Conservation (phyloP, 2,888 invertebrate species). For the Drosophila mettleri region DNA sequence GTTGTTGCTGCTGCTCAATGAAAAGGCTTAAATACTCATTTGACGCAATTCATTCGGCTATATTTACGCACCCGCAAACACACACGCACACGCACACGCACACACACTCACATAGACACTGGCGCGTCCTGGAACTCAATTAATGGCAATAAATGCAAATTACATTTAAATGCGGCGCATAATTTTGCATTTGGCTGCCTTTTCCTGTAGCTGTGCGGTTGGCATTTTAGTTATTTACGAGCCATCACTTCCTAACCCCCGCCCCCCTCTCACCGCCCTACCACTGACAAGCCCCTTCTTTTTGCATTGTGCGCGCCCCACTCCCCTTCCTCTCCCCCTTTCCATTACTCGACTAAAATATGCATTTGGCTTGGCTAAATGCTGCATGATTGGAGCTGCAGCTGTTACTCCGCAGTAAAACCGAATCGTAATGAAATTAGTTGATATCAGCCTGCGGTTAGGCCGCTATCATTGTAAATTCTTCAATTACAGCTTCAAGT, state of each 20-base stretch:
- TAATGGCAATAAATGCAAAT: conserved; percentile 71
- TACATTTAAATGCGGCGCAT: conserved; percentile 68
- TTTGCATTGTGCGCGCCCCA: neutral
- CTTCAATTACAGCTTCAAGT: neutral
- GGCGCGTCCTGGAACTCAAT: conserved; percentile 60
- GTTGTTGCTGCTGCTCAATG: conserved; percentile 28
- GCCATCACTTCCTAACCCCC: conserved; percentile 23
- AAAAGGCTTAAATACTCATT: conserved; percentile 51
- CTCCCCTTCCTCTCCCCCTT: neutral
- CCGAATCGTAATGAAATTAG: conserved; percentile 1
- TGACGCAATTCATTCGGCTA: conserved; percentile 37
- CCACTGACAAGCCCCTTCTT: too few relatives aligned
- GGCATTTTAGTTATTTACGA: conserved; percentile 59
- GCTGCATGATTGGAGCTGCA: conserved; percentile 32
- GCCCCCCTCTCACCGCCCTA: too few relatives aligned
- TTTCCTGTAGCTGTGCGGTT: conserved; percentile 37
- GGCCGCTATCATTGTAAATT: neutral
- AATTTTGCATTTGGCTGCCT: conserved; percentile 67
- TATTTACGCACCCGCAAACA: conserved; percentile 22
- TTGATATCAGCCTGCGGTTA: neutral
- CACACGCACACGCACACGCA: conserved; percentile 20
- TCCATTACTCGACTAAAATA: conserved; percentile 11
- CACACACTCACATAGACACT: conserved; percentile 1
- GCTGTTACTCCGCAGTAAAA: conserved; percentile 23
- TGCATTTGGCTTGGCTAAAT: conserved; percentile 19